Conservation (phyloP, 2,888 invertebrate species). For the Apodemia zela region DNA sequence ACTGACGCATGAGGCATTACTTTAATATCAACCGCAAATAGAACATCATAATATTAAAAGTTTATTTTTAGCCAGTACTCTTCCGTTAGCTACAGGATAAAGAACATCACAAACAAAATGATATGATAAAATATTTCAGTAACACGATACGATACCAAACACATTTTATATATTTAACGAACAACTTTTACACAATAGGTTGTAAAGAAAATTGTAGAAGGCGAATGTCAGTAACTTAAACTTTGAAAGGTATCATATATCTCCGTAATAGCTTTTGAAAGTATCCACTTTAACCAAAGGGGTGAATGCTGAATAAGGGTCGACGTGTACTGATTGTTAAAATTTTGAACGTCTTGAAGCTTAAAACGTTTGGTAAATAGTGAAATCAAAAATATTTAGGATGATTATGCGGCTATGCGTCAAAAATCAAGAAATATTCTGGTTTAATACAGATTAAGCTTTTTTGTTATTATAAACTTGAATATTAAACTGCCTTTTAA, state of each 20-base stretch:
- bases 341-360: neutral
- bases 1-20: no score
- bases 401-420: neutral
- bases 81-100: no score
- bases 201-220: neutral
- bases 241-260: constrained; percentile 1
- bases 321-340: neutral
- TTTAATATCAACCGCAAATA: no score
- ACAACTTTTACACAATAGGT: neutral
- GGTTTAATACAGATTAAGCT: no score
- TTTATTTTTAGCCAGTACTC: no score
- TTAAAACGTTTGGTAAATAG: neutral
- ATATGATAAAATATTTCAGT: neutral
- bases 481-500: no score
- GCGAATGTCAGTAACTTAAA: neutral
- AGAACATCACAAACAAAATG: no score
- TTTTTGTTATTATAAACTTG: no score
- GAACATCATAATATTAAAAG: no score
- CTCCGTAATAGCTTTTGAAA: neutral
- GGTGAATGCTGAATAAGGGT: no score
- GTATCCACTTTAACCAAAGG: no score
- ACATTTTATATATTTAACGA: neutral
- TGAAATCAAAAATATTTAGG: neutral
- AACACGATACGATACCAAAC: neutral
- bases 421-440: neutral